A percentile compares a stretch with the other conserved stretches of the same genome.
phyloP scores from a whole-genome alignment of 2,888 invertebrate genomes.

The Slavum lentiscoides region DNA sequence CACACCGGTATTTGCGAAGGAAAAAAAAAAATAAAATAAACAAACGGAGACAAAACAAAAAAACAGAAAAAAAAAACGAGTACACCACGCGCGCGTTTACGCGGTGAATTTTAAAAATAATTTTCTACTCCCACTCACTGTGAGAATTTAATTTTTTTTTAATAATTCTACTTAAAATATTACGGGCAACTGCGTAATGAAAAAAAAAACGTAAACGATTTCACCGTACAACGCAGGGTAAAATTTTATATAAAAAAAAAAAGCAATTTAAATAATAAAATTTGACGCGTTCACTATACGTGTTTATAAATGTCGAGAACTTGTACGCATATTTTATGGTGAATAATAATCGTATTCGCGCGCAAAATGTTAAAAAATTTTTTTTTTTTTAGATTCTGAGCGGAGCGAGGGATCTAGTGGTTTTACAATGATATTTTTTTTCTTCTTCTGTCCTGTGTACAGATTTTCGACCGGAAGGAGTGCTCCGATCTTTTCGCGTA shows the following conservation, averaged over 20 bases:
- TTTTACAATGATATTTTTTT: no score
- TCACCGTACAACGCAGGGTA: not conserved
- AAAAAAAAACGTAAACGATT: no score
- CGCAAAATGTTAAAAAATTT: no score
- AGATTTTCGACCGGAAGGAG: no score
- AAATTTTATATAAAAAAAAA: not conserved
- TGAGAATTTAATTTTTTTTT: not conserved
- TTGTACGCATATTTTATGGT: no score
- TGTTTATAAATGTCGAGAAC: no score
- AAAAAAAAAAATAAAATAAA: conserved; percentile 34
- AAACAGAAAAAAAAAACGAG: conserved; percentile 15
- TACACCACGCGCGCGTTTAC: not conserved
- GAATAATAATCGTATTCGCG: no score
- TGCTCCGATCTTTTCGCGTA: no score
- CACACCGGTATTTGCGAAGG: conserved; percentile 54
- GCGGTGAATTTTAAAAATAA: not conserved
- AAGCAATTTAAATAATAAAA: not conserved
- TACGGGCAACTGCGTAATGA: not conserved
- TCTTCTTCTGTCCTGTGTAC: no score
- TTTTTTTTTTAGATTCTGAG: no score
- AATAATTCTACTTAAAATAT: not conserved
- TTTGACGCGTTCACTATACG: no score
- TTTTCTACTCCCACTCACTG: not conserved
- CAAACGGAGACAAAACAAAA: not conserved
- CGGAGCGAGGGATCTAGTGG: no score